Conservation (phyloP, 2,888 invertebrate genomes). For the Caenorhabditis sulstoni region DNA sequence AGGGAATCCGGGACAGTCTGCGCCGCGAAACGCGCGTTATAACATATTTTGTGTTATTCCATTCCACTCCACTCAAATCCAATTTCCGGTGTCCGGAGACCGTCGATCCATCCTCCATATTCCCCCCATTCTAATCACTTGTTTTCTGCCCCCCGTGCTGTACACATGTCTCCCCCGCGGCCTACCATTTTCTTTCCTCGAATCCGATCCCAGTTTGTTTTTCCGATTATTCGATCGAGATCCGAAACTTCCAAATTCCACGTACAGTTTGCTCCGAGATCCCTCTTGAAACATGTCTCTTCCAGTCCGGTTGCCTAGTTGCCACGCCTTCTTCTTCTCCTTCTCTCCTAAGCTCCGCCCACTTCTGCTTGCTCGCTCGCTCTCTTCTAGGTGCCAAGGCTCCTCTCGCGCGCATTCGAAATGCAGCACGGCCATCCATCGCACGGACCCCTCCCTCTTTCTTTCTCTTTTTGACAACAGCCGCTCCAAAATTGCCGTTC, state of each 20-base stretch:
- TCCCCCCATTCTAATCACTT: conserved; percentile 1
- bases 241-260: too few species aligned
- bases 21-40: background rate
- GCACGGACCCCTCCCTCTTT: conserved; percentile 12
- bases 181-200: background rate
- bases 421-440: conserved; percentile 52
- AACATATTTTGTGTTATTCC: background rate
- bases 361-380: conserved; percentile 21
- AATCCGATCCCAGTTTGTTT: background rate
- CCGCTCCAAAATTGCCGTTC: conserved; percentile 30
- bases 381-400: conserved; percentile 54
- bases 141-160: conserved; percentile 7
- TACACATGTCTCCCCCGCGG: conserved; percentile 1
- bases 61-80: conserved; percentile 34
- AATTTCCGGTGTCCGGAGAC: conserved; percentile 40
- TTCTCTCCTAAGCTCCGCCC: conserved; percentile 41
- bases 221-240: too few species aligned
- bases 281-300: background rate
- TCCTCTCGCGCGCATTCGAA: conserved; percentile 42
- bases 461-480: conserved; percentile 44
- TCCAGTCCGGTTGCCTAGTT: conserved; percentile 35
- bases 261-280: background rate
- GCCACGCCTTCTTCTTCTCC: conserved; percentile 6
- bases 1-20: background rate
- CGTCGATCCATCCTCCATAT: background rate